Conservation (phyloP, 2,888 invertebrate genomes). For the Sericinus montela region DNA sequence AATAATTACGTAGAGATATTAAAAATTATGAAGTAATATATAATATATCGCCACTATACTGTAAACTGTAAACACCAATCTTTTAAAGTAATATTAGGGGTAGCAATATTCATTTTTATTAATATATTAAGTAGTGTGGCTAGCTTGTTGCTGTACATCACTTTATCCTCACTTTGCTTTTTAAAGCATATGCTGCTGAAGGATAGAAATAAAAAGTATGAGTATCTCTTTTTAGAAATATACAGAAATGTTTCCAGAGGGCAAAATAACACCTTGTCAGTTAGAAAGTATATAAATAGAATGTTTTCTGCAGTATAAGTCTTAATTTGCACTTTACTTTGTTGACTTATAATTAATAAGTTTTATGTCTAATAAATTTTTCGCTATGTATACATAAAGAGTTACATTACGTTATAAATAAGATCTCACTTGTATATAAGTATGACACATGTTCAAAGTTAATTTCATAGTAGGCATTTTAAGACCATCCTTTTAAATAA, state of each 20-base stretch:
- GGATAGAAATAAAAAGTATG: neutral
- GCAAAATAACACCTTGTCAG: neutral
- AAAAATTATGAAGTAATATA: neutral
- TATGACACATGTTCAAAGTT: constrained; percentile 25
- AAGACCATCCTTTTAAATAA: constrained; percentile 11
- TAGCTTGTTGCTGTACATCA: constrained; percentile 41
- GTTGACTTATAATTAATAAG: constrained; percentile 45
- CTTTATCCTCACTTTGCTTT: constrained; percentile 43
- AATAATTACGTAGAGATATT: neutral
- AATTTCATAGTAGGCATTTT: neutral
- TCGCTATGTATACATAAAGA: constrained; percentile 41
- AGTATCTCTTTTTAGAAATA: neutral
- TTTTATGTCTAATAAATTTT: constrained; percentile 61
- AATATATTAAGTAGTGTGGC: constrained; percentile 45
- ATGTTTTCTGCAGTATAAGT: neutral
- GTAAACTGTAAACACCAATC: constrained; percentile 12
- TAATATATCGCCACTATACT: constrained; percentile 4
- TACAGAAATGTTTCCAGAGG: no score
- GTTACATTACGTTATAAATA: constrained; percentile 38
- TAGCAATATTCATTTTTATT: constrained; percentile 17
- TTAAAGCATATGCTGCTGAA: neutral
- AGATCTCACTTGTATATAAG: constrained; percentile 72
- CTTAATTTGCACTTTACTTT: constrained; percentile 1
- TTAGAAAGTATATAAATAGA: neutral
- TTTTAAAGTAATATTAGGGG: constrained; percentile 6